Percentiles rank a stretch among this genome's conserved stretches.
These are phyloP conservation scores for Numenius arquata DNA, from an alignment of 2,113 vertebrate species.

Conservation along the genomic window DNA sequence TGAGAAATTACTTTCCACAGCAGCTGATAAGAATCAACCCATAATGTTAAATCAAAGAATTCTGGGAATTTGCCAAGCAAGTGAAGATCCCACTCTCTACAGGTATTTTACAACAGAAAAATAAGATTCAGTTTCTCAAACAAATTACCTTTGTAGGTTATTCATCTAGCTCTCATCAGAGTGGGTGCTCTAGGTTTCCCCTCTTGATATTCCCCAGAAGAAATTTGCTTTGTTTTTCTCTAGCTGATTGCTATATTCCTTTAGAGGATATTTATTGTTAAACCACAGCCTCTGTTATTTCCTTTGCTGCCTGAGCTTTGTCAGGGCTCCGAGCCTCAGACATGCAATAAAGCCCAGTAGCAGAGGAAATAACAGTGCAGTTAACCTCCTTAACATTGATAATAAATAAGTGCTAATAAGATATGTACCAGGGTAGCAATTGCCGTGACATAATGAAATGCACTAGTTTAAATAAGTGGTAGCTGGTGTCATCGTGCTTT, in stretches of 20 bases:
- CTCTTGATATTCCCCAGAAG: not conserved
- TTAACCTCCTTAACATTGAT: conserved; percentile 74
- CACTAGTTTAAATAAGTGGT: conserved; percentile 33
- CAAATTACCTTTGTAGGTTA: not conserved
- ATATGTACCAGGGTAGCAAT: conserved; percentile 63
- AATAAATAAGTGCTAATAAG: conserved; percentile 76
- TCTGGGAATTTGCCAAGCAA: not conserved
- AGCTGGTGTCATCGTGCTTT: conserved; percentile 5
- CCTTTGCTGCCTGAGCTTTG: conserved; percentile 42
- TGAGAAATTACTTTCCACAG: not conserved
- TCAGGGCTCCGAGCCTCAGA: conserved; percentile 37
- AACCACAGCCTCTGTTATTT: conserved; percentile 46
- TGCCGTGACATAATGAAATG: conserved; percentile 69
- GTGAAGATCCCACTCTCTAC: not conserved
- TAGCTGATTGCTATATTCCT: conserved; percentile 24
- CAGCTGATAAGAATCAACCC: conserved; percentile 12
- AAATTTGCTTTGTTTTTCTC: conserved; percentile 36
- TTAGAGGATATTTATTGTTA: conserved; percentile 65
- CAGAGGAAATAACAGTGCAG: conserved; percentile 70
- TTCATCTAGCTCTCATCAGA: not conserved
- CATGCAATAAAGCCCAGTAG: conserved; percentile 63
- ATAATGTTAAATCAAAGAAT: not conserved
- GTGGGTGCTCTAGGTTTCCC: not conserved
- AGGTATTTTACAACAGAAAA: not conserved
- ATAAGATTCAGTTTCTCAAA: not conserved